Base-by-base conservation (phyloP, 2,888 invertebrate genomes). In the Phlogophora meticulosa region DNA sequence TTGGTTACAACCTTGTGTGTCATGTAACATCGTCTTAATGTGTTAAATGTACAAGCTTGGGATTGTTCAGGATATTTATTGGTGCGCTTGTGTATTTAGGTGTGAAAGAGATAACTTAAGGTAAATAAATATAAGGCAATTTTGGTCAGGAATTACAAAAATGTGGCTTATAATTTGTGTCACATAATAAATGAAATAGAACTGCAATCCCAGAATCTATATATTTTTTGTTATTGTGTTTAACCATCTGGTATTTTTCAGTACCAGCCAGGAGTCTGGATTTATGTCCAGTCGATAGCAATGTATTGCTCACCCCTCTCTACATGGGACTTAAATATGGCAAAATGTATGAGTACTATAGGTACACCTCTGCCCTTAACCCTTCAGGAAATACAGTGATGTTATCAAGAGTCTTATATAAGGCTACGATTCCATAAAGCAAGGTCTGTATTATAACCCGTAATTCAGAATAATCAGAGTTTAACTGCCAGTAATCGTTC, bases 21-120 rank as follows among this genome's bases (percentile, higher is more conserved):
- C 71, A 49, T 75, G 65, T 73, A 43, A 55, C 78, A 59, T 45
- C 32, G 48, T 51, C 55, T 77, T 79, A 74, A 70, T 69, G 66
- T 57, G 57, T 76, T 57, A 53, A 61, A 76, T 76, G 66, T 72
- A 66, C 45, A 36, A 59, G 38, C 34, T 53, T 65, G 32, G n/a
- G 49, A 72, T 72, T 64, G 55, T 68, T 63, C 24, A 20, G 22
- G 36, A 49, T 73, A 63, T 76, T 68, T 76, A 76, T 72, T 59
- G 63, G 13, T 36, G 24, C 17, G 22, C 10, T 15, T n/a, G 76
- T 72, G 64, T 62, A 65, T 59, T 65, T 56, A 55, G 38, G 72
- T 48, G 62, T 58, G 9, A 77, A 64, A 7, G 20, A 63, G 72
- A 73, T 76, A 57, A 48, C 5, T 34, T 40, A 1, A n/a, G 22